Percentiles rank a stretch among this genome's conserved stretches.
Conservation (phyloP, 1,140 invertebrate genomes). For the Hypothenemus hampei region DNA sequence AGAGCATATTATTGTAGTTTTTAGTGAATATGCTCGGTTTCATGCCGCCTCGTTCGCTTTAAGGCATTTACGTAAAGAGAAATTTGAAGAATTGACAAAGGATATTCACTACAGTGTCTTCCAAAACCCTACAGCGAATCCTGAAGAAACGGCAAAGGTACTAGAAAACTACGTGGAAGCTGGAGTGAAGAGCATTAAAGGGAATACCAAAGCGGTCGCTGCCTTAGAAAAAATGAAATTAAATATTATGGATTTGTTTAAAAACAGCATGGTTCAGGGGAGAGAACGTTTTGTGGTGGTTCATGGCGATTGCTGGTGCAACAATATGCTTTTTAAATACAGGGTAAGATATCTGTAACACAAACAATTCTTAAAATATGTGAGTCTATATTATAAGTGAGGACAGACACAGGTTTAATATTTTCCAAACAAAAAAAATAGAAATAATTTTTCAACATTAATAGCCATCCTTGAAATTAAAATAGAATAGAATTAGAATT, state of each 20-base stretch:
- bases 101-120: slow-evolving; percentile 33
- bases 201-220: slow-evolving; percentile 4
- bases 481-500: too few species aligned
- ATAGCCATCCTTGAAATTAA: too few species aligned
- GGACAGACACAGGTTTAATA: too few species aligned
- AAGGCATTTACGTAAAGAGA: slow-evolving; percentile 43
- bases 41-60: slow-evolving; percentile 53
- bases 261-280: not conserved
- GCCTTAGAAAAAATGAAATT: slow-evolving; percentile 21
- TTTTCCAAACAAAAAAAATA: too few species aligned
- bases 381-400: too few species aligned
- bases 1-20: slow-evolving; percentile 46
- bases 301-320: slow-evolving; percentile 53
- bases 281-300: slow-evolving; percentile 40
- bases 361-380: too few species aligned
- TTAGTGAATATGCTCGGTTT: slow-evolving; percentile 50
- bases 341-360: too few species aligned
- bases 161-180: slow-evolving; percentile 34
- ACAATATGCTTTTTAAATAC: slow-evolving; percentile 54
- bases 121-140: not conserved
- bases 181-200: slow-evolving; percentile 14
- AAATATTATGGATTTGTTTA: slow-evolving; percentile 13
- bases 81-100: slow-evolving; percentile 34
- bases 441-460: too few species aligned
- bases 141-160: slow-evolving; percentile 8